A percentile compares a stretch with the other conserved stretches of the same genome.
These are phyloP conservation scores for Helarctos malayanus DNA, from an alignment of 2,797 vertebrate genomes.

Conservation along the genomic window DNA sequence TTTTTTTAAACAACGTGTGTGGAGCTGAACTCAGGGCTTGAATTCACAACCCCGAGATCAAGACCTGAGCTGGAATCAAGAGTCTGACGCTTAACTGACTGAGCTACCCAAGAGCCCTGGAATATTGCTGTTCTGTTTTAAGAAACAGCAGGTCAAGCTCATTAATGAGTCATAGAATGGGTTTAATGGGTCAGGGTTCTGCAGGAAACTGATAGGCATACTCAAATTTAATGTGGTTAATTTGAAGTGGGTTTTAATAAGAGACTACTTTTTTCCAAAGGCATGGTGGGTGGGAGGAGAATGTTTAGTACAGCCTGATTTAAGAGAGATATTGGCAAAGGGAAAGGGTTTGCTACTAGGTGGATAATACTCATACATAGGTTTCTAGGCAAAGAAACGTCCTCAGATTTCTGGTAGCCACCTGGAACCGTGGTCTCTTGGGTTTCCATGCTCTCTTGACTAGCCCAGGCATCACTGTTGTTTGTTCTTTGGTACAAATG, in stretches of 20 bases:
- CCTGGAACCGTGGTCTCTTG: not conserved
- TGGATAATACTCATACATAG: not conserved
- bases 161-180: not conserved
- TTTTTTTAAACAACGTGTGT: not conserved
- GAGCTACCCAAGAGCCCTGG: not conserved
- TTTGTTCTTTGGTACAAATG: not conserved
- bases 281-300: not conserved
- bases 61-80: not conserved
- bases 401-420: not conserved
- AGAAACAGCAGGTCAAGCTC: not conserved
- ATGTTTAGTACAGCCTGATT: not conserved
- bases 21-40: not conserved
- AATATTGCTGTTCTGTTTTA: constrained; percentile 4
- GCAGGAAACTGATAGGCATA: not conserved
- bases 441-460: not conserved
- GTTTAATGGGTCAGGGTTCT: not conserved
- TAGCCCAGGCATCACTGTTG: not conserved
- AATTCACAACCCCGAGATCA: not conserved
- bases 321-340: not conserved
- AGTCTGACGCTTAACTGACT: not conserved
- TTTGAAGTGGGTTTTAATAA: not conserved
- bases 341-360: not conserved
- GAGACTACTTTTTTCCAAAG: not conserved
- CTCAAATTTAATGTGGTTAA: constrained; percentile 8
- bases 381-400: not conserved